Conservation (phyloP, 53 echinoderm and acorn worm genomes). For the Holothuria leucospilota region DNA sequence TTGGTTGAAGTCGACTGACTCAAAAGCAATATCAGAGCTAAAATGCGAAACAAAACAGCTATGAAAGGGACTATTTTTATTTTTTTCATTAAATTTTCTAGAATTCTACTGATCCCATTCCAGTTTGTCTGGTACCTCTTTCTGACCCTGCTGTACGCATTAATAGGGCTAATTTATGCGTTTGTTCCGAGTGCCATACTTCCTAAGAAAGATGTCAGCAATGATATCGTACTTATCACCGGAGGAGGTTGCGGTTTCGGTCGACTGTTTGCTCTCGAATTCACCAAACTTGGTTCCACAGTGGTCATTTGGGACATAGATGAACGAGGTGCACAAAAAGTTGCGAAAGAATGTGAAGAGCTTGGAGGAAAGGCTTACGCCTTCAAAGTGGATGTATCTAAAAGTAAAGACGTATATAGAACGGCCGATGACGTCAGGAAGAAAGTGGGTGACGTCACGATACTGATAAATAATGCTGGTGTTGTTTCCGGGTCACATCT, state of each 20-base stretch:
- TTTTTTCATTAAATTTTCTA: not conserved
- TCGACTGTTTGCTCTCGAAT: constrained; percentile 70
- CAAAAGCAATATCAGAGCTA: too few relatives aligned
- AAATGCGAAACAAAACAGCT: too few relatives aligned
- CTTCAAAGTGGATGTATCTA: constrained; percentile 83
- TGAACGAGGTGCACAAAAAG: constrained; percentile 58
- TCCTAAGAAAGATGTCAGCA: constrained; percentile 75
- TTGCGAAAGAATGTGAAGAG: constrained; percentile 64
- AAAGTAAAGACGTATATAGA: constrained; percentile 76
- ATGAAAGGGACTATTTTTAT: too few relatives aligned
- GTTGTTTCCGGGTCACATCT: constrained; percentile 74
- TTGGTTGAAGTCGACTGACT: too few relatives aligned
- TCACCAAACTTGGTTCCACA: constrained; percentile 73
- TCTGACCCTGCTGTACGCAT: constrained; percentile 38
- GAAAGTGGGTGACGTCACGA: constrained; percentile 86
- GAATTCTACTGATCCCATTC: constrained; percentile 16
- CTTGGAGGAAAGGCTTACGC: constrained; percentile 75
- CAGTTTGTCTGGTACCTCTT: constrained; percentile 38
- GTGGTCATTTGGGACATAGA: constrained; percentile 84
- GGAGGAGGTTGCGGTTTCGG: constrained; percentile 85
- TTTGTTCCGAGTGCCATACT: constrained; percentile 59
- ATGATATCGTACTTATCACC: constrained; percentile 89
- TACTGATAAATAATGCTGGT: constrained; percentile 87
- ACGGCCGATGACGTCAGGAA: constrained; percentile 72
- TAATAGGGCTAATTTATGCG: constrained; percentile 46